phyloP scores from a whole-genome alignment of 2,797 vertebrate species.

The Antennarius maculatus region DNA sequence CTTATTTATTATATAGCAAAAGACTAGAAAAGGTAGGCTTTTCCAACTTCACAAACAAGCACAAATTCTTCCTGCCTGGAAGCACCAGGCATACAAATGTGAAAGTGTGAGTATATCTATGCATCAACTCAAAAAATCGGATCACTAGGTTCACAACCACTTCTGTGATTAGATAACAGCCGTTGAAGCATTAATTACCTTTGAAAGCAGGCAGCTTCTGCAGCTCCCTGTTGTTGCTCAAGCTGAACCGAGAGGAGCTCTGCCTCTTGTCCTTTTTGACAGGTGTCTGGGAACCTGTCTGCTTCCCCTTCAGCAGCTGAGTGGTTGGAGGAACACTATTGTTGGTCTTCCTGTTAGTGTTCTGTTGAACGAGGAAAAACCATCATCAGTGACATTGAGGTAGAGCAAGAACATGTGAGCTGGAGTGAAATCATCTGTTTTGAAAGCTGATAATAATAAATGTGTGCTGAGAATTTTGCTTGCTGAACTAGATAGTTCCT shows the following conservation, averaged over 20 bases:
- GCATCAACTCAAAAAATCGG: not conserved
- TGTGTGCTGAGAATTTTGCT: not conserved
- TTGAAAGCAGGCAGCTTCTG: conserved; percentile 96
- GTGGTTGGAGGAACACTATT: conserved; percentile 86
- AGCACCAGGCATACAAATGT: not conserved
- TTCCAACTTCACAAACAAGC: not conserved
- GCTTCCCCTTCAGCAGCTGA: conserved; percentile 92
- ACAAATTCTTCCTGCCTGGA: not conserved
- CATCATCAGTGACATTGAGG: conserved; percentile 18
- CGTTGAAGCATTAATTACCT: conserved; percentile 72
- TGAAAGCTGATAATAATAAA: conserved; percentile 14
- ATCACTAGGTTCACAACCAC: not conserved
- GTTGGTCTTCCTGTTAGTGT: conserved; percentile 89
- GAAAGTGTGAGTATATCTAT: not conserved
- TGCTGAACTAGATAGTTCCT: conserved; percentile 1
- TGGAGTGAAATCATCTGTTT: not conserved
- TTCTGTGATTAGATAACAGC: conserved; percentile 22
- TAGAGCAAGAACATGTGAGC: conserved; percentile 8
- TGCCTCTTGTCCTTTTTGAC: conserved; percentile 95
- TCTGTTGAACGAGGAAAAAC: conserved; percentile 73
- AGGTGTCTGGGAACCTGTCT: conserved; percentile 85
- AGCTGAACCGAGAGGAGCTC: conserved; percentile 91
- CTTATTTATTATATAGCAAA: not conserved
- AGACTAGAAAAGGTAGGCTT: not conserved
- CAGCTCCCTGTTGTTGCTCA: conserved; percentile 95